Base-by-base conservation (phyloP, 2,888 invertebrate species). In the Macrophya annulata region DNA sequence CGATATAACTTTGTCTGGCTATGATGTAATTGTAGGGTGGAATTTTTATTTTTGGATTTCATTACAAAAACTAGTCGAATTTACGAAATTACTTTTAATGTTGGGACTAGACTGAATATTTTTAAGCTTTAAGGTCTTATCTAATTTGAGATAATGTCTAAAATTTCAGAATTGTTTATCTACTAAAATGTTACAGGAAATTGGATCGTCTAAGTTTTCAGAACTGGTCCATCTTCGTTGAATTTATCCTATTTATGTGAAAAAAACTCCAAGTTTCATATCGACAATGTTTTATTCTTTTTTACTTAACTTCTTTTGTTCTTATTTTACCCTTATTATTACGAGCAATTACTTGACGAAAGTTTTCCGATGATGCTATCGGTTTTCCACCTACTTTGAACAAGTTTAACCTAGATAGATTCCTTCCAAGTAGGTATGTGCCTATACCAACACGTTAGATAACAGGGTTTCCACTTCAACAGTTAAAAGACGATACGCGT, bases 351-450 rank as follows among this genome's bases (percentile, higher is more conserved):
- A 51, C 77, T 51, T 17, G 51, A 25, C 1, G 74, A 21, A 74
- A 74, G 25, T n/a, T 74, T 45, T n/a, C 40, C 25, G 43, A 74
- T 74, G 43, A 74, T 74, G 74, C 45, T n/a, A 74, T 74, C 45
- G 74, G 45, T 12, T 21, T 45, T 74, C 74, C 45, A 77, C 51
- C 40, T 79, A 79, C 79, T 79, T 79, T 21, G 40, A 79, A 79
- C 59, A 59, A 62, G 40, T 79, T 79, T 79, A 79, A 79, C 79
- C 79, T 5, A 79, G 48, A 79, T 79, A 79, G 59, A 55, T 40
- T 43, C 45, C 43, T 4, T 9, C 37, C 48, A 17, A 31, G 25
- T 55, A 51, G n/a, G n/a, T n/a, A n/a, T n/a, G n/a, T n/a, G n/a
- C 55, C 51, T 21, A 43, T 21, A 43, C 5, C 40, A 77, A 45